A percentile compares a stretch with the other conserved stretches of the same genome.
Evolutionary conservation across 2,113 vertebrate species (phyloP).

Genomic region (Prolemur simus): DNA sequence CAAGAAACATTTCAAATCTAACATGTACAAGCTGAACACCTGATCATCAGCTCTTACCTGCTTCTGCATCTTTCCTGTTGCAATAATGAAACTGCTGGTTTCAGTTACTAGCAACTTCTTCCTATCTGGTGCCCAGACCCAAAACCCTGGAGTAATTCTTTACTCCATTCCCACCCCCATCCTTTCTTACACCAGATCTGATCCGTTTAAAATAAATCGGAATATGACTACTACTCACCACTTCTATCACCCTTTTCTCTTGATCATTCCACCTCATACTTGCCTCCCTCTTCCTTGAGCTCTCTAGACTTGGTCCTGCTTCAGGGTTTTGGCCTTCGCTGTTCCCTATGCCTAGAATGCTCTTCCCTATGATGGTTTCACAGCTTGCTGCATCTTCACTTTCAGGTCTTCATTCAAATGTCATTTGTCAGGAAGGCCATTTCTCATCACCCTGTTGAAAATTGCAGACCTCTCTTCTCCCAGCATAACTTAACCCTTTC

Average conservation of each 20-base stretch:
- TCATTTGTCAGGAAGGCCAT: not conserved
- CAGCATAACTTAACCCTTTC: not conserved
- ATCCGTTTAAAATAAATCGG: not conserved
- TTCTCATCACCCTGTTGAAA: not conserved
- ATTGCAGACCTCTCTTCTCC: not conserved
- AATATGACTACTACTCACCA: not conserved
- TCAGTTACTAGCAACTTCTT: not conserved
- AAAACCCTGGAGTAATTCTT: not conserved
- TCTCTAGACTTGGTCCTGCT: not conserved
- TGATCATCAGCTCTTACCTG: not conserved
- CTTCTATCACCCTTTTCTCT: not conserved
- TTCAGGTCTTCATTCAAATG: not conserved
- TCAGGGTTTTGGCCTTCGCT: not conserved
- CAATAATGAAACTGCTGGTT: not conserved
- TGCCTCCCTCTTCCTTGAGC: not conserved
- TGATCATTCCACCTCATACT: not conserved
- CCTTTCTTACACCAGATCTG: not conserved
- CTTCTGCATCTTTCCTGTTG: not conserved
- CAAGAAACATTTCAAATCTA: not conserved
- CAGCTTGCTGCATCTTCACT: not conserved
- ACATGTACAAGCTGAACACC: not conserved
- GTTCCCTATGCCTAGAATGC: not conserved
- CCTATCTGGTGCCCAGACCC: not conserved
- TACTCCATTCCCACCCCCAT: not conserved
- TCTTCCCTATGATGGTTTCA: not conserved